Evolutionary conservation across 2,797 vertebrate species (phyloP), one percentile per base, ranked within the genome.

Genomic region (Coracias cyanogaster): DNA sequence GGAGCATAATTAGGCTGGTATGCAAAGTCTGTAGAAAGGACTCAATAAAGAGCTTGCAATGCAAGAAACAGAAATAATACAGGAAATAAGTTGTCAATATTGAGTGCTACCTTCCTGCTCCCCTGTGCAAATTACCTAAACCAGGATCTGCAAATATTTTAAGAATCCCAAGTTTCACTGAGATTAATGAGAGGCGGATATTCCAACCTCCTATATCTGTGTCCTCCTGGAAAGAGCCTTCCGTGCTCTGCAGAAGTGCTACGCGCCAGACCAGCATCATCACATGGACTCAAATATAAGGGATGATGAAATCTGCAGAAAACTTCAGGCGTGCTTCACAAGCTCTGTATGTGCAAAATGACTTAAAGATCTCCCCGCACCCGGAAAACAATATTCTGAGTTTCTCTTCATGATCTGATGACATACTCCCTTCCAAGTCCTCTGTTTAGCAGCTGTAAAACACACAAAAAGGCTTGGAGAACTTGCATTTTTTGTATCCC

Each of bases 201-300:
- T 25, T 66, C 15, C 33, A 7, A 52, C 52, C 31, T 35, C 58
- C 72, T 52, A 0, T 2, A 29, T 3, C 24, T 57, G 49, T 26
- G 31, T 16, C 43, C 48, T 51, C 0, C 1, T 31, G 58, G 51
- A 39, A 86, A 51, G 12, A 41, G 70, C 33, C 45, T 14, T 41
- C 57, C 7, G 45, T 2, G 37, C 43, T 57, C 43, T 26, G 49
- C 43, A 28, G 29, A 18, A 80, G 16, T 0, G 11, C 41, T 25
- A 12, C 39, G 39, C 45, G 28, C 46, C 26, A 0, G 8, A 33
- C 33, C 60, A 41, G 52, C 31, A 28, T 5, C 28, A 22, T 17
- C 3, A 9, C 24, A 1, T 3, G 37, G 65, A 31, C 57, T 78
- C 43, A 39, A 5, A 21, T 1, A 18, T 2, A 15, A 0, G 3